A percentile compares a stretch with the other conserved stretches of the same genome.
Conservation (phyloP, 2,113 vertebrate species). For the Thunnus maccoyii region DNA sequence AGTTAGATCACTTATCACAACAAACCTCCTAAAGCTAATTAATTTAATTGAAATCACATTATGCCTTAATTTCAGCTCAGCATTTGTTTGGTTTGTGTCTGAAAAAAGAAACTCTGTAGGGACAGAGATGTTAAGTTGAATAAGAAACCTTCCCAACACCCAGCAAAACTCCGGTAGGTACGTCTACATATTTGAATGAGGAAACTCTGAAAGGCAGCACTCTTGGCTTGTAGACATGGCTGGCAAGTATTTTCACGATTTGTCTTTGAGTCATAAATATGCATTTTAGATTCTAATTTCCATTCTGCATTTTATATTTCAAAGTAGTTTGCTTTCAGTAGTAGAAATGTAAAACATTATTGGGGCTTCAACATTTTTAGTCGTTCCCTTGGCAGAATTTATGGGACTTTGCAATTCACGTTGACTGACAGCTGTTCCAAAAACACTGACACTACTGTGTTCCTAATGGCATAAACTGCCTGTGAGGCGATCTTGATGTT, state of each 20-base stretch:
- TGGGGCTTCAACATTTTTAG: not conserved
- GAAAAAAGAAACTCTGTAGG: not conserved
- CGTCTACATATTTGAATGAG: not conserved
- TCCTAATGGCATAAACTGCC: constrained; percentile 69
- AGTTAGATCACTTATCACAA: too few species aligned
- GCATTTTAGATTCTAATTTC: not conserved
- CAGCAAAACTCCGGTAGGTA: not conserved
- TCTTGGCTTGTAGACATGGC: not conserved
- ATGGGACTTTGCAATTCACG: constrained; percentile 28
- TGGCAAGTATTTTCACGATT: not conserved
- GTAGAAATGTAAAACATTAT: constrained; percentile 4
- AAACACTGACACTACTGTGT: constrained; percentile 17
- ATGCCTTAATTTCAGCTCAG: too few species aligned
- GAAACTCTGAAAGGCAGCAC: not conserved
- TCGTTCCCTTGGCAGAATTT: constrained; percentile 33
- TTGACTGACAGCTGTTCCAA: constrained; percentile 65
- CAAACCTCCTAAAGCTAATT: not conserved
- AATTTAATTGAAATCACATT: too few species aligned
- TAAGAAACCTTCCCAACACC: not conserved
- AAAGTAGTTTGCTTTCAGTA: constrained; percentile 5
- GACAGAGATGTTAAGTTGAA: not conserved
- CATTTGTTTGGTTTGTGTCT: not conserved
- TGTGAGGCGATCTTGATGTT: constrained; percentile 64
- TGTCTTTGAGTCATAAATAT: constrained; percentile 30
- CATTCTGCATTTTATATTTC: not conserved